phyloP scores from a whole-genome alignment of 2,113 vertebrate species.

The Xenopus tropicalis region UCB_Xtro_10.0 CM004444.2:118615501-118616000 shows the following conservation, averaged over 20 bases:
- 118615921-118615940: too few species aligned
- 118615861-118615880: too few species aligned
- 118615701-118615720: neutral
- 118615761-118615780: too few species aligned
- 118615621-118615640: constrained; percentile 1
- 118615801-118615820: too few species aligned
- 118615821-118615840: too few species aligned
- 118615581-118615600: neutral
- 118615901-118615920: too few species aligned
- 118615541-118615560: neutral
- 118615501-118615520: constrained; percentile 2
- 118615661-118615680: neutral
- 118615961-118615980: too few species aligned
- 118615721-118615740: neutral
- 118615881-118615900: too few species aligned
- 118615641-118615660: neutral
- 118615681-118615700: neutral
- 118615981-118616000: too few species aligned
- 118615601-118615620: neutral
- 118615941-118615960: too few species aligned
- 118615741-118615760: neutral
- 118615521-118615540: constrained; percentile 6
- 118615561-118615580: neutral
- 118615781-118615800: too few species aligned
- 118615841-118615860: too few species aligned